Conservation (phyloP, 2,113 vertebrate genomes). For the Colinus virginianus region DNA sequence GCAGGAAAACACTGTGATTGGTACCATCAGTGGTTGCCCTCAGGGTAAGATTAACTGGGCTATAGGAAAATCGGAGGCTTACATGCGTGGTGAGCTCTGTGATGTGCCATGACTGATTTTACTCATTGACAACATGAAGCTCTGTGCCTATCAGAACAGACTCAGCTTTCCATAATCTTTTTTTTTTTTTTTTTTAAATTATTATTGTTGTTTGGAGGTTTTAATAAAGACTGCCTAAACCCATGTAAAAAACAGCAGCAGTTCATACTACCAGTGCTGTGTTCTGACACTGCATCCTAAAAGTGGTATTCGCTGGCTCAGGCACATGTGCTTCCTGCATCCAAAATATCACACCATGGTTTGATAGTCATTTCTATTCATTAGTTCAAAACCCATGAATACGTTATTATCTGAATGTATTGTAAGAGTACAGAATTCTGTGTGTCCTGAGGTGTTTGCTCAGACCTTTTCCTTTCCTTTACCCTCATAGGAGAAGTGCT, state of each 20-base stretch:
- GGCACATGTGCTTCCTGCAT: neutral
- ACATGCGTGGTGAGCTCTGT: neutral
- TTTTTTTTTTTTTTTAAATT: neutral
- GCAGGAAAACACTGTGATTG: neutral
- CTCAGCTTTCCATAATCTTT: neutral
- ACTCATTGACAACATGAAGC: neutral
- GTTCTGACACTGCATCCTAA: fast-evolving
- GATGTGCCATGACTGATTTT: neutral
- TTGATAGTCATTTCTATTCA: neutral
- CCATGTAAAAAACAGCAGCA: neutral
- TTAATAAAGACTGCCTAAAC: neutral
- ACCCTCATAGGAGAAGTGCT: neutral
- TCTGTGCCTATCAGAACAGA: neutral
- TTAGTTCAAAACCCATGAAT: neutral
- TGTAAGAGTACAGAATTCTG: neutral
- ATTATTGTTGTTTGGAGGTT: neutral
- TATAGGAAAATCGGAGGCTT: neutral
- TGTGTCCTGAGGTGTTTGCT: neutral
- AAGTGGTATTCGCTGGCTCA: neutral
- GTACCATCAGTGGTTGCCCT: neutral
- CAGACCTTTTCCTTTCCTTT: conserved; percentile 6
- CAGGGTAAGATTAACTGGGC: neutral
- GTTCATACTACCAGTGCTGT: neutral
- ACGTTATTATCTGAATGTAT: neutral
- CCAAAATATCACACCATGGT: neutral